These are phyloP conservation scores for Aradus depressus DNA, from an alignment of 2,888 invertebrate species.

Conservation along the genomic window DNA sequence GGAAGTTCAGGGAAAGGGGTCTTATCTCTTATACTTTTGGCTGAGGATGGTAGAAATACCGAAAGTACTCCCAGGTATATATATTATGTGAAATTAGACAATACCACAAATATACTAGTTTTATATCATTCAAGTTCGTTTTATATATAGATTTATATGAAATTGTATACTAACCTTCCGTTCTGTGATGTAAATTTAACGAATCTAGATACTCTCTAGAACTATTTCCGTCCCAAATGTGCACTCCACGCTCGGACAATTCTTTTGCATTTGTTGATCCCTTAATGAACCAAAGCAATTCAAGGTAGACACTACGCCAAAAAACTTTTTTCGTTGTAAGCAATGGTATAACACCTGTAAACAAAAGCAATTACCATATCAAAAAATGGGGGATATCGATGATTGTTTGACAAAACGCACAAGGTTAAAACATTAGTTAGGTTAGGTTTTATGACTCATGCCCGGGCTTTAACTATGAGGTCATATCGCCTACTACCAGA, in stretches of 20 bases:
- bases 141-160: background rate
- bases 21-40: no score
- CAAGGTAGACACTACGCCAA: conserved; percentile 82
- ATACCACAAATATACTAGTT: no score
- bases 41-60: no score
- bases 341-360: conserved; percentile 58
- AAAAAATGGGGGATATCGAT: background rate
- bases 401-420: no score
- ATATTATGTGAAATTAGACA: no score
- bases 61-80: no score
- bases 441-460: no score
- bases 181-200: conserved; percentile 67
- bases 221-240: conserved; percentile 95
- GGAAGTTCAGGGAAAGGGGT: no score
- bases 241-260: conserved; percentile 64
- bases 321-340: conserved; percentile 92
- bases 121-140: no score
- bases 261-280: conserved; percentile 83
- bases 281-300: conserved; percentile 86
- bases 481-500: no score
- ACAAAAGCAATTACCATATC: background rate
- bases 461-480: no score
- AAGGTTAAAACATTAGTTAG: background rate
- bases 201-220: conserved; percentile 79
- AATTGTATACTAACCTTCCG: conserved; percentile 61